Evolutionary conservation across 2,113 vertebrate genomes (phyloP).

Genomic region (Hepsetus odoe): DNA sequence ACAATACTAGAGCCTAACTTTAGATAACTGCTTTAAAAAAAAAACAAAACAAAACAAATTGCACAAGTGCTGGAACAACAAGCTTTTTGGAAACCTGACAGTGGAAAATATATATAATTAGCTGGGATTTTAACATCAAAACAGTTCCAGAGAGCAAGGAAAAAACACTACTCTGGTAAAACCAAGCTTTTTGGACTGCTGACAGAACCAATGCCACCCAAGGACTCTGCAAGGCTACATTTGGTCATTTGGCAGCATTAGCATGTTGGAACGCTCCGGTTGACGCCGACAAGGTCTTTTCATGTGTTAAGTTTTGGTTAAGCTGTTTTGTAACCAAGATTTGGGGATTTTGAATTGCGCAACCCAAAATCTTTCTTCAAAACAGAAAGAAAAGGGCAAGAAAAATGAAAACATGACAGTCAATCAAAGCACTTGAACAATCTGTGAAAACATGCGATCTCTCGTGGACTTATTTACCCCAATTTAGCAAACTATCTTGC

Average conservation of each 20-base stretch:
- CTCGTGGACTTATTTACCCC: no score
- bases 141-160: constrained; percentile 1
- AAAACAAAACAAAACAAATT: no score
- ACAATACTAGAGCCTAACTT: no score
- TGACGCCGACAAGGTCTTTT: not conserved
- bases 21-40: no score
- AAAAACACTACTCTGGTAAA: constrained; percentile 12
- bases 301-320: constrained; percentile 8
- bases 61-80: no score
- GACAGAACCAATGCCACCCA: constrained; percentile 30
- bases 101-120: not conserved
- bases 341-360: constrained; percentile 22
- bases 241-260: constrained; percentile 22
- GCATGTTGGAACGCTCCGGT: not conserved
- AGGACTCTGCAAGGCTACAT: constrained; percentile 21
- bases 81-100: not conserved
- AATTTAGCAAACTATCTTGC: no score
- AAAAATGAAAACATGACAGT: constrained; percentile 24
- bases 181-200: constrained; percentile 25
- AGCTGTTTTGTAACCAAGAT: constrained; percentile 24
- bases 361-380: constrained; percentile 16
- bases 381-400: not conserved
- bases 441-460: not conserved
- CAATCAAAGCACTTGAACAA: not conserved
- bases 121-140: not conserved